Conservation (phyloP, 2,113 vertebrate species). For the Sinocyclocheilus rhinocerous region DNA sequence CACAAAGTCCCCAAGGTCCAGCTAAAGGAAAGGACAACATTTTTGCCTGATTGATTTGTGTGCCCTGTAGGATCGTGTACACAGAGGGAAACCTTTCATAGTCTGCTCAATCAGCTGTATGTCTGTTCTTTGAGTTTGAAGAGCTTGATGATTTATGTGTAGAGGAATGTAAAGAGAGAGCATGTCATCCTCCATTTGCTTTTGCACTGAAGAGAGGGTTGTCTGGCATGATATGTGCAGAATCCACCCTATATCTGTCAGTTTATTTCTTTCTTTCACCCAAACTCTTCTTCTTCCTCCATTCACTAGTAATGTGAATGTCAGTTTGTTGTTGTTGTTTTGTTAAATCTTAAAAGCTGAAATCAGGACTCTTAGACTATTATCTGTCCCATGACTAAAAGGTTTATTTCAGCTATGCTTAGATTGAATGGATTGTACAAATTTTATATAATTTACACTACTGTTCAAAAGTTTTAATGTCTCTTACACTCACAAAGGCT, state of each 20-base stretch:
- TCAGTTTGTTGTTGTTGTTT: background rate
- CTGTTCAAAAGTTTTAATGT: background rate
- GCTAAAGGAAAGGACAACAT: constrained; percentile 64
- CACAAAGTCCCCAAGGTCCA: constrained; percentile 47
- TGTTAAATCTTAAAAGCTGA: background rate
- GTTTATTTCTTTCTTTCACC: background rate
- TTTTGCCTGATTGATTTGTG: constrained; percentile 67
- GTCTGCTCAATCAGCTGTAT: constrained; percentile 36
- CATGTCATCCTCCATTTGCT: constrained; percentile 26
- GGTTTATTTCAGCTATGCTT: background rate
- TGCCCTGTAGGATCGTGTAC: constrained; percentile 19
- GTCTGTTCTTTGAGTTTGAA: constrained; percentile 55
- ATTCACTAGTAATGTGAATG: background rate
- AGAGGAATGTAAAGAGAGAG: constrained; percentile 25
- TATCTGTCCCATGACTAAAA: background rate
- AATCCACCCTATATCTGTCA: constrained; percentile 5
- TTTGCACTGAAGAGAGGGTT: background rate
- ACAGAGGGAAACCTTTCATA: constrained; percentile 37
- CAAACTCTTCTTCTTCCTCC: background rate
- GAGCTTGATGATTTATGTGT: constrained; percentile 51
- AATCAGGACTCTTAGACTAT: background rate
- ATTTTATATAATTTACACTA: background rate
- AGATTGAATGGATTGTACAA: background rate
- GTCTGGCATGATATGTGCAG: background rate
- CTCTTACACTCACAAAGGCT: too few species aligned